Base-by-base conservation (phyloP, 2,797 vertebrate genomes). In the Agapornis canus region DNA sequence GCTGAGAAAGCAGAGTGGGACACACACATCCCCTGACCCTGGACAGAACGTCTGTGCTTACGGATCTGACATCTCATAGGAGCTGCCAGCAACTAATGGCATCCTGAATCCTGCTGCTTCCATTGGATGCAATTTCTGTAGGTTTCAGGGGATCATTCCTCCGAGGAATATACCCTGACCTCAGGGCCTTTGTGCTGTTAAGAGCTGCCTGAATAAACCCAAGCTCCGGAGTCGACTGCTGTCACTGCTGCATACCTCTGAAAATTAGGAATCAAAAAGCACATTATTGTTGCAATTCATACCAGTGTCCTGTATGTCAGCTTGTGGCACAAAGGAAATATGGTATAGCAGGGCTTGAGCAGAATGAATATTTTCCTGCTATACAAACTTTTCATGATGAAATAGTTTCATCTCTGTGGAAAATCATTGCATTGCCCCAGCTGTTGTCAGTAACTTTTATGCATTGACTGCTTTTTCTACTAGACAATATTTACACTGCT, bases 401-500 rank as follows among this genome's bases (percentile, higher is more conserved):
- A 97, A 84, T 80, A 57, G 77, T 60, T 60, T 90, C 90, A 73
- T 77, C 40, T 90, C 73, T 61, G 88, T 82, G 70, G 77, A 90
- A 92, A 91, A 88, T 96, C 85, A 82, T 61, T 89, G 77, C 86
- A 84, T 89, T 82, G 56, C 81, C 81, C 81, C 81, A 85, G 90
- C 90, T 94, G 92, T 87, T 97, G 94, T 94, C 95, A 90, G 73
- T 93, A 94, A 82, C 81, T 85, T 92, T 89, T 91, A 94, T 94
- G 65, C 81, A 95, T 90, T 86, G 95, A 68, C 95, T 92, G 77
- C 71, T 84, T 92, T 95, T 94, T 86, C 91, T 47, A 49, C 77
- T 90, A 92, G 88, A 84, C 22, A 15, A 90, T 94, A 95, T 96
- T 94, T 96, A 91, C 80, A 82, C 80, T 84, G 92, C 80, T 83